Evolutionary conservation across 2,113 vertebrate genomes (phyloP).

Genomic region (Takifugu bimaculatus): DNA sequence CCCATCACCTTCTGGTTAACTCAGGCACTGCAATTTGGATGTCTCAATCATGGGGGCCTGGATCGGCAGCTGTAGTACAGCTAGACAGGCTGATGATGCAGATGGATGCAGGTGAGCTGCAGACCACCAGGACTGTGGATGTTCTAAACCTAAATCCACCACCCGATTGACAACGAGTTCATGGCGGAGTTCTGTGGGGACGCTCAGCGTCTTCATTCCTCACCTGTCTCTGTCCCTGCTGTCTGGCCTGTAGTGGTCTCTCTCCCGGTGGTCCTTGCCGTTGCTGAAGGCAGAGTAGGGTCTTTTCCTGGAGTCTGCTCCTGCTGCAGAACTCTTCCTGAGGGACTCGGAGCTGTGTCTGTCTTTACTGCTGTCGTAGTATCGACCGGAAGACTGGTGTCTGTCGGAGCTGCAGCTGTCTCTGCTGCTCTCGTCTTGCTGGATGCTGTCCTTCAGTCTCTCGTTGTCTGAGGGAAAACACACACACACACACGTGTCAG

Average conservation of each 20-base stretch:
- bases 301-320: slow-evolving; percentile 82
- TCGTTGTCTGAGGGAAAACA: slow-evolving; percentile 79
- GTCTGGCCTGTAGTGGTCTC: slow-evolving; percentile 91
- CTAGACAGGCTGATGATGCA: no score
- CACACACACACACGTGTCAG: no score
- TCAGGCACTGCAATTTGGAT: no score
- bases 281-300: slow-evolving; percentile 91
- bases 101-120: no score
- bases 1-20: no score
- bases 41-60: no score
- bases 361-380: slow-evolving; percentile 83
- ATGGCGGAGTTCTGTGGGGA: not conserved
- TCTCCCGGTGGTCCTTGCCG: slow-evolving; percentile 92
- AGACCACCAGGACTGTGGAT: no score
- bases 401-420: slow-evolving; percentile 96
- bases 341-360: slow-evolving; percentile 82
- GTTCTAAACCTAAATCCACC: no score
- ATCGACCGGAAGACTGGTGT: slow-evolving; percentile 80
- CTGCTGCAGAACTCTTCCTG: slow-evolving; percentile 72
- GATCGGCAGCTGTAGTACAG: no score
- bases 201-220: not conserved
- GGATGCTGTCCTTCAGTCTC: slow-evolving; percentile 85
- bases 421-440: slow-evolving; percentile 94
- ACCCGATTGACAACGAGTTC: no score
- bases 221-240: slow-evolving; percentile 78